Conservation (phyloP, 2,113 vertebrate species). For the Callospermophilus lateralis region DNA sequence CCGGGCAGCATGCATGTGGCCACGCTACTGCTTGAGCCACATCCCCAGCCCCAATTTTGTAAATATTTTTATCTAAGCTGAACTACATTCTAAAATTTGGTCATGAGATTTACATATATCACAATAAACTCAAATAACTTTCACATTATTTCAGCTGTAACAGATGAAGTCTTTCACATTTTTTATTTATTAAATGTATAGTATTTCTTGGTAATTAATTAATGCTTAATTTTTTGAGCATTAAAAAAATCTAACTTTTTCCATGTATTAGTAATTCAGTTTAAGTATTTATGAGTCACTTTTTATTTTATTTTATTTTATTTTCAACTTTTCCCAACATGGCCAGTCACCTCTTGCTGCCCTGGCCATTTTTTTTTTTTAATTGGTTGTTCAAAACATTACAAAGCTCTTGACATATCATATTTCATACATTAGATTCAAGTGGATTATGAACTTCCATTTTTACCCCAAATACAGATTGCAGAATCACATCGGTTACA, state of each 20-base stretch:
- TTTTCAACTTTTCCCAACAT: too few relatives aligned
- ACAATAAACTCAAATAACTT: not conserved
- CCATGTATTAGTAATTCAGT: not conserved
- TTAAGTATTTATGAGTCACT: constrained; percentile 46
- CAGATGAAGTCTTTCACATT: not conserved
- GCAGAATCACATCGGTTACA: too few relatives aligned
- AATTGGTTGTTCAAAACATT: too few relatives aligned
- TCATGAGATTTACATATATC: not conserved
- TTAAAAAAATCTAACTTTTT: constrained; percentile 18
- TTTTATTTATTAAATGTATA: not conserved
- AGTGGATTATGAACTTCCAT: too few relatives aligned
- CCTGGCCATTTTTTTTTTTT: too few relatives aligned
- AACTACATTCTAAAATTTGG: constrained; percentile 4
- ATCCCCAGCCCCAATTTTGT: not conserved
- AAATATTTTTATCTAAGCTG: constrained; percentile 32
- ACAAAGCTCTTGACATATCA: too few relatives aligned
- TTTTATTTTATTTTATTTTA: too few relatives aligned
- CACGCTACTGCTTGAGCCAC: too few relatives aligned
- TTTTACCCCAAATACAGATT: too few relatives aligned
- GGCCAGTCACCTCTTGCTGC: too few relatives aligned
- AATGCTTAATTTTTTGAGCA: not conserved
- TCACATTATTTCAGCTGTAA: not conserved
- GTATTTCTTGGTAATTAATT: constrained; percentile 16
- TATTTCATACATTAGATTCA: too few relatives aligned
- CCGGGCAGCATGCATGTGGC: too few relatives aligned